Evolutionary conservation across 2,113 vertebrate species (phyloP).

Genomic region (Piliocolobus tephrosceles): DNA sequence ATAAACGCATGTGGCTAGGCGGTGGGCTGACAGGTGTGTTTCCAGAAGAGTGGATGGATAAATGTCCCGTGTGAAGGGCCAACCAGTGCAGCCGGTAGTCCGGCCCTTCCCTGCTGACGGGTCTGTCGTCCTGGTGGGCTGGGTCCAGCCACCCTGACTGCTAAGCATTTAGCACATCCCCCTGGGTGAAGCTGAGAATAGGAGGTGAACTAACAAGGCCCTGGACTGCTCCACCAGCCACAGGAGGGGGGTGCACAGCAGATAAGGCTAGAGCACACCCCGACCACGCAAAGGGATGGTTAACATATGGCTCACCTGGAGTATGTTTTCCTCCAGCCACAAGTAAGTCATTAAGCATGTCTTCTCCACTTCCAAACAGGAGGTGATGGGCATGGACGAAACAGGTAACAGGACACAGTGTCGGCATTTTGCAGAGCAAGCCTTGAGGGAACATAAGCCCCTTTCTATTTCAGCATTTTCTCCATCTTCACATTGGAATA

Average conservation of each 20-base stretch:
- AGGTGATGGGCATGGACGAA: not conserved
- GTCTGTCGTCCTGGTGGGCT: not conserved
- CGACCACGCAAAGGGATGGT: not conserved
- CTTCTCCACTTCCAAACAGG: not conserved
- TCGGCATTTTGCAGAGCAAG: not conserved
- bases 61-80: not conserved
- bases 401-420: not conserved
- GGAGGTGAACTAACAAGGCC: not conserved
- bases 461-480: not conserved
- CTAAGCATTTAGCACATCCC: not conserved
- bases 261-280: rapidly evolving
- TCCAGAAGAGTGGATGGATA: not conserved
- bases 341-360: not conserved
- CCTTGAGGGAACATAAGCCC: not conserved
- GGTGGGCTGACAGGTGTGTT: not conserved
- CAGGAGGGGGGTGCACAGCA: not conserved
- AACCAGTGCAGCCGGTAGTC: not conserved
- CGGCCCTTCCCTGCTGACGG: not conserved
- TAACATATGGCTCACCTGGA: not conserved
- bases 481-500: not conserved
- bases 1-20: not conserved
- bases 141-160: not conserved
- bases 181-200: not conserved
- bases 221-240: not conserved
- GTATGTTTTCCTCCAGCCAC: not conserved